Percentiles rank a stretch among this genome's conserved stretches.
These are phyloP conservation scores for Neoaliturus tenellus DNA, from an alignment of 2,888 invertebrate species.

Conservation along the genomic window DNA sequence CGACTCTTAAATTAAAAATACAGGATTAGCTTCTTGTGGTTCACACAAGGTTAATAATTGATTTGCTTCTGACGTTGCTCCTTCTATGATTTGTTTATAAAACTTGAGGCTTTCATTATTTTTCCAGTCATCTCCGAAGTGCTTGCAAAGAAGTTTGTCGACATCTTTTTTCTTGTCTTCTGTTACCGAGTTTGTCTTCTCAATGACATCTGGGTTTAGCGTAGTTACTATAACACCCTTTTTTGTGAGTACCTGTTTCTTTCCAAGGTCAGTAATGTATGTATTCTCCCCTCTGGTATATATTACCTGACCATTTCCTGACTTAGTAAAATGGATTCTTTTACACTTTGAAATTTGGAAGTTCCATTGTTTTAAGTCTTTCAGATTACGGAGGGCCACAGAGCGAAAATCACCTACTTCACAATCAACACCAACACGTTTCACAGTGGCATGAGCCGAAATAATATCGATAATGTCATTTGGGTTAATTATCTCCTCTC, in stretches of 20 bases:
- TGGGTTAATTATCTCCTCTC: no score
- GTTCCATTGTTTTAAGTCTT: constrained; percentile 37
- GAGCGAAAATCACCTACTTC: no score
- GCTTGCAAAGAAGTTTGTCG: constrained; percentile 28
- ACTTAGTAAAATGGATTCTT: constrained; percentile 42
- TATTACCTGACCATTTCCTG: constrained; percentile 21
- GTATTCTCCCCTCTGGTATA: constrained; percentile 25
- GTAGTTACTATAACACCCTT: constrained; percentile 3
- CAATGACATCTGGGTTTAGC: neutral
- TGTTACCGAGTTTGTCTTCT: constrained; percentile 36
- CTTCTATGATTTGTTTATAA: constrained; percentile 36
- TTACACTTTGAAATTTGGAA: constrained; percentile 41
- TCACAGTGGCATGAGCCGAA: no score
- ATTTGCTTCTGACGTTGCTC: neutral
- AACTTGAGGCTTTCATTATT: neutral
- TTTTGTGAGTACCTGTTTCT: constrained; percentile 9
- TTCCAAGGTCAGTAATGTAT: constrained; percentile 13
- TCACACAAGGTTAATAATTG: no score
- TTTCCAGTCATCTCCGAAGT: constrained; percentile 29
- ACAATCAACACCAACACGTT: no score
- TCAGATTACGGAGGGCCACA: no score
- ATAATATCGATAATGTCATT: no score
- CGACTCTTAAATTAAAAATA: no score
- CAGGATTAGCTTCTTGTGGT: no score
- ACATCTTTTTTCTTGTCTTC: constrained; percentile 42